phyloP scores from a whole-genome alignment of 2,113 vertebrate species.

The Apodemus speciosus region DNA sequence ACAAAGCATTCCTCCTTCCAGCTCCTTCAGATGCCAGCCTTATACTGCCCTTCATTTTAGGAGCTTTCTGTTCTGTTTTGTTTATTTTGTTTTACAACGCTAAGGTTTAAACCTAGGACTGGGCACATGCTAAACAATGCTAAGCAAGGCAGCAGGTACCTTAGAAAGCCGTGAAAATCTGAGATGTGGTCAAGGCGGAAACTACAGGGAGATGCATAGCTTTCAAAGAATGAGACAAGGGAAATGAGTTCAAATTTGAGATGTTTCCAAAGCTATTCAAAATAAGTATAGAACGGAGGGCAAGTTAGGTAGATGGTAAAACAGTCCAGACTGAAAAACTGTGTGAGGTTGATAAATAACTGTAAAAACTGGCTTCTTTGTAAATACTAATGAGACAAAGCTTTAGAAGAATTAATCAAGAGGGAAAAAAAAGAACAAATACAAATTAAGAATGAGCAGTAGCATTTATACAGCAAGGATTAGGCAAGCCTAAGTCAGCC shows the following conservation, averaged over 20 bases:
- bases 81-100: neutral
- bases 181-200: neutral
- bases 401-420: neutral
- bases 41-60: neutral
- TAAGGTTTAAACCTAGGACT: neutral
- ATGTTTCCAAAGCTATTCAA: neutral
- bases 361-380: constrained; percentile 19
- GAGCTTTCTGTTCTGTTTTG: neutral
- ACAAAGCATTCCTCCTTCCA: neutral
- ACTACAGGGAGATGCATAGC: constrained; percentile 12
- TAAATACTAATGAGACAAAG: constrained; percentile 7
- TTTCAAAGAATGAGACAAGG: constrained; percentile 8
- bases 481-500: constrained; percentile 6
- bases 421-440: neutral
- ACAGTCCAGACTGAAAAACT: neutral
- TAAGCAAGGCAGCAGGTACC: neutral
- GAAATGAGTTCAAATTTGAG: constrained; percentile 24
- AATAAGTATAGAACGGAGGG: neutral
- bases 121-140: neutral
- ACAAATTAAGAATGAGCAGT: constrained; percentile 24
- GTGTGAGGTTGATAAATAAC: neutral
- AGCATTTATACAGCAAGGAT: neutral
- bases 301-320: neutral
- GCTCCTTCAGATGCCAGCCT: neutral
- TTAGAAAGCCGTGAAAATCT: neutral